Evolutionary conservation across 1,140 invertebrate species (phyloP).

Genomic region (Dendroctonus ponderosae): DNA sequence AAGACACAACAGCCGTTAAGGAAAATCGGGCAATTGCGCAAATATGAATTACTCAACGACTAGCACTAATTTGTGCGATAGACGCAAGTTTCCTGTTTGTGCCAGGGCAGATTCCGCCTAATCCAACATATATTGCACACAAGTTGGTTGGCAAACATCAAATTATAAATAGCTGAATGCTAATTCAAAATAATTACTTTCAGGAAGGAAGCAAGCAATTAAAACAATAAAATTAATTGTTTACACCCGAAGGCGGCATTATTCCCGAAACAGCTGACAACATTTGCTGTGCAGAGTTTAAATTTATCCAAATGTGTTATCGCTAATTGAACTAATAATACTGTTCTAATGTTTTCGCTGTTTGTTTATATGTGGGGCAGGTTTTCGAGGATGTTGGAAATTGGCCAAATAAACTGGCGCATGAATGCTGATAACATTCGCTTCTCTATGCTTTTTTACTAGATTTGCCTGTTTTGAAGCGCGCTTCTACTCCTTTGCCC

Average conservation of each 20-base stretch:
- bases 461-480: too few relatives aligned
- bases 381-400: too few relatives aligned
- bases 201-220: constrained; percentile 11
- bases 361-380: too few relatives aligned
- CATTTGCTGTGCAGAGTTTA: constrained; percentile 7
- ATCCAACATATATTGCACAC: background rate
- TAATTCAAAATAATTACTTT: constrained; percentile 5
- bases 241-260: constrained; percentile 4
- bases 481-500: too few relatives aligned
- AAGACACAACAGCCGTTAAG: too few relatives aligned
- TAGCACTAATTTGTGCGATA: background rate
- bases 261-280: constrained; percentile 14
- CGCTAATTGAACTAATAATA: background rate
- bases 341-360: background rate
- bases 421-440: too few relatives aligned
- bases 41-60: background rate
- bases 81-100: background rate
- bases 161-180: background rate
- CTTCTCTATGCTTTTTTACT: too few relatives aligned
- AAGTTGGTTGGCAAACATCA: background rate
- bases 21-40: background rate
- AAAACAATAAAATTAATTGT: constrained; percentile 16
- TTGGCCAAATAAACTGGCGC: too few relatives aligned
- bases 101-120: background rate
- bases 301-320: background rate